Percentiles rank a stretch among this genome's conserved stretches.
Evolutionary conservation across 2,797 vertebrate species (phyloP).

Genomic region (Rhabdophis nuchalis): DNA sequence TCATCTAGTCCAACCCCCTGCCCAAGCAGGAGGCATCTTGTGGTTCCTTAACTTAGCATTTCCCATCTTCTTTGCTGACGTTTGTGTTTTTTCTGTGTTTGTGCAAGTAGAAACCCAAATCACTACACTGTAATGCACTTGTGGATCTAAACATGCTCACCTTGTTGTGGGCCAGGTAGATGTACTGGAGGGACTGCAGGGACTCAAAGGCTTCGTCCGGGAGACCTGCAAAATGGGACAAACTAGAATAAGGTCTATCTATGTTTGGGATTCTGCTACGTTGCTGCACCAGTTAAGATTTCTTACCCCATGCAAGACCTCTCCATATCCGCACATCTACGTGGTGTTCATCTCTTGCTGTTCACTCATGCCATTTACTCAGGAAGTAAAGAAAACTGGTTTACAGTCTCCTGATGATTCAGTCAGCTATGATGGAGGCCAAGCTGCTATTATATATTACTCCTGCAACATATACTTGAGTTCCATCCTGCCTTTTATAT

Average conservation of each 20-base stretch:
- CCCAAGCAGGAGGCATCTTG: no score
- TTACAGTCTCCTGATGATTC: neutral
- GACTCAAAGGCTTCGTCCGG: slow-evolving; percentile 65
- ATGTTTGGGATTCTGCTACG: neutral
- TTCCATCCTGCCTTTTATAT: neutral
- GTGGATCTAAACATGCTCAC: slow-evolving; percentile 26
- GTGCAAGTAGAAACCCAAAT: neutral
- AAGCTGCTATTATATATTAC: no score
- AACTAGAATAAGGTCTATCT: neutral
- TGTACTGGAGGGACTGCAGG: slow-evolving; percentile 56
- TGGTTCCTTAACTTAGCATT: neutral
- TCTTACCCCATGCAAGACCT: neutral
- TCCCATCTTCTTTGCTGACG: neutral
- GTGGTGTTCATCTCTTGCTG: neutral
- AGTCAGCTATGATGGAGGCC: neutral
- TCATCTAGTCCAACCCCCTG: no score
- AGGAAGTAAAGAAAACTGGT: neutral
- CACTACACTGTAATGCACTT: neutral
- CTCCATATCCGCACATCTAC: neutral
- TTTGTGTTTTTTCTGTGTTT: neutral
- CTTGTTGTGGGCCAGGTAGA: slow-evolving; percentile 66
- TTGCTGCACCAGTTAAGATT: neutral
- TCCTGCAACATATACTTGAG: neutral
- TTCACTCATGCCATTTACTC: no score
- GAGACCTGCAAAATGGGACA: slow-evolving; percentile 52